Conservation (phyloP, 2,113 vertebrate genomes). For the Nanorana parkeri region DNA sequence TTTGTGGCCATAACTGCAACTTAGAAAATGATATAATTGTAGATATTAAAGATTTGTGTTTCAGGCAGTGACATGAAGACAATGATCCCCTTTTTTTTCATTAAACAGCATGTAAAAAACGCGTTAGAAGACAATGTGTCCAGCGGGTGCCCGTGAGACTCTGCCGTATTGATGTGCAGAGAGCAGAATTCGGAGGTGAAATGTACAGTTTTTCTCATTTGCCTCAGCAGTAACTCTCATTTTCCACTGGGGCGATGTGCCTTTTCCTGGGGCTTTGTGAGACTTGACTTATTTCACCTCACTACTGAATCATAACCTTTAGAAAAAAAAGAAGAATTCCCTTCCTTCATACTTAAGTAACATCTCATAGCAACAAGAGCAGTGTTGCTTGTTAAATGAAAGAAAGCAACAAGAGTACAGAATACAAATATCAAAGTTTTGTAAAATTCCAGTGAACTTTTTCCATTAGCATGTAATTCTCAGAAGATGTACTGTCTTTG, state of each 20-base stretch:
- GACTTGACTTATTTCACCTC: slow-evolving; percentile 26
- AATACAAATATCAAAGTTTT: slow-evolving; percentile 11
- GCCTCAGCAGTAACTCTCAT: slow-evolving; percentile 33
- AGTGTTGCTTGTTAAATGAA: not conserved
- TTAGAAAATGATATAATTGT: too few species aligned
- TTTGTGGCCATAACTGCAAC: too few species aligned
- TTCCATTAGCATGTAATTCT: not conserved
- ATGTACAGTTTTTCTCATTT: slow-evolving; percentile 33
- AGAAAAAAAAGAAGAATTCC: slow-evolving; percentile 11
- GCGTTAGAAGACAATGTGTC: not conserved
- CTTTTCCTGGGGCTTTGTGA: slow-evolving; percentile 33
- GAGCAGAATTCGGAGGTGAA: slow-evolving; percentile 17
- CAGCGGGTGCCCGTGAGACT: slow-evolving; percentile 32
- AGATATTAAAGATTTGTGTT: too few species aligned
- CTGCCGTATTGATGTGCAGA: slow-evolving; percentile 27
- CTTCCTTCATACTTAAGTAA: not conserved
- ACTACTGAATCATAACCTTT: slow-evolving; percentile 26
- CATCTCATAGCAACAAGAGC: slow-evolving; percentile 3
- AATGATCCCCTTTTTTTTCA: not conserved
- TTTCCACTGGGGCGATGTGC: slow-evolving; percentile 6
- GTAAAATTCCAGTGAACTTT: not conserved
- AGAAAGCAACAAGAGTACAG: not conserved
- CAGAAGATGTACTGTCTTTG: too few species aligned
- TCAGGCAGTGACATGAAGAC: not conserved
- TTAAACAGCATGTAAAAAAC: slow-evolving; percentile 7